Evolutionary conservation across 1,140 invertebrate genomes (phyloP).

Genomic region (Hylaeus volcanicus): DNA sequence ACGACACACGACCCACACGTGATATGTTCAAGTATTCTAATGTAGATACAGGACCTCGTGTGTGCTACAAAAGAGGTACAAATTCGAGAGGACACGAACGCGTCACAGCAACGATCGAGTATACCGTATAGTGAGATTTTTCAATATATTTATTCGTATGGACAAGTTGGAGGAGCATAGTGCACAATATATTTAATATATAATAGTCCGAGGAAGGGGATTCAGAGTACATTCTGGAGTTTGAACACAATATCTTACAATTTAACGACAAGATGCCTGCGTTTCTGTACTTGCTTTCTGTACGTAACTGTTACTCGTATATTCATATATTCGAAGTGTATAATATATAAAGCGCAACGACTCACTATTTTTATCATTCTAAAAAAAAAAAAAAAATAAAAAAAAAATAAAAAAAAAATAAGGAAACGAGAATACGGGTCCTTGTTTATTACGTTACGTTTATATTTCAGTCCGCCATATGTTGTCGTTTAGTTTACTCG

Average conservation of each 20-base stretch:
- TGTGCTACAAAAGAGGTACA: too few species aligned
- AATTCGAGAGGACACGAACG: too few species aligned
- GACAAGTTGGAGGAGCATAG: conserved; percentile 79
- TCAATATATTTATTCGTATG: conserved; percentile 79
- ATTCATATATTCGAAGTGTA: conserved; percentile 74
- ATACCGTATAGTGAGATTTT: conserved; percentile 67
- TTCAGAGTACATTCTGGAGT: conserved; percentile 79
- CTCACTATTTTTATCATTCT: conserved; percentile 75
- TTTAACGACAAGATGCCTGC: conserved; percentile 79
- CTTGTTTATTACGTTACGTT: conserved; percentile 62
- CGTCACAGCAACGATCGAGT: background rate
- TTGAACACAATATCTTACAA: conserved; percentile 80
- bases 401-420: conserved; percentile 63
- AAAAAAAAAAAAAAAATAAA: conserved; percentile 71
- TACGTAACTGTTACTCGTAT: conserved; percentile 75
- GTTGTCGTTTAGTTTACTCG: conserved; percentile 63
- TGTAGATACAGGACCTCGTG: too few species aligned
- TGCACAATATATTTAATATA: conserved; percentile 79
- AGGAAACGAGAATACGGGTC: conserved; percentile 72
- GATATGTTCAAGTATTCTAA: too few species aligned
- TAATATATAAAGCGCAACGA: conserved; percentile 78
- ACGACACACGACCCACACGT: too few species aligned
- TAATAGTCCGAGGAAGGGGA: conserved; percentile 76
- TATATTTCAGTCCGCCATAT: conserved; percentile 73
- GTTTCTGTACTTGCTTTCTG: conserved; percentile 75